Percentiles rank a stretch among this genome's conserved stretches.
These are phyloP conservation scores for Tethya wilhelma DNA, from an alignment of 37 sponge, comb jelly and placozoan species.

Conservation along the genomic window DNA sequence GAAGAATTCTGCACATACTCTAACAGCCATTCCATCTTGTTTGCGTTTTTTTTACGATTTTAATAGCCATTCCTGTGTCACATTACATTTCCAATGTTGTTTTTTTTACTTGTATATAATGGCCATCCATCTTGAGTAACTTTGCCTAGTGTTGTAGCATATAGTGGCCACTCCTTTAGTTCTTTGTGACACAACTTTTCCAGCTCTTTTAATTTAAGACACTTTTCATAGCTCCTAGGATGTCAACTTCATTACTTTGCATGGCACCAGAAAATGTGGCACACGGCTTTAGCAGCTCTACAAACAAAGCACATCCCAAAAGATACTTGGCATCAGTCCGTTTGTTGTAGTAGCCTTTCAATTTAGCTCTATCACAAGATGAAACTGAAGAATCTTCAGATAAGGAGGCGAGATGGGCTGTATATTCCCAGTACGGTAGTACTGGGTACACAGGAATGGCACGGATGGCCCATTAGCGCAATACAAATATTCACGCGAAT, in stretches of 20 bases:
- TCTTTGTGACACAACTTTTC: constrained; percentile 53
- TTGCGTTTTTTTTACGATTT: no score
- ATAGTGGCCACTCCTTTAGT: constrained; percentile 62
- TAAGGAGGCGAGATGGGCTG: constrained; percentile 42
- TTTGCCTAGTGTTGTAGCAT: constrained; percentile 64
- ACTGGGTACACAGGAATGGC: no score
- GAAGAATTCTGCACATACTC: no score
- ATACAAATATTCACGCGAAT: no score
- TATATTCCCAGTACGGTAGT: no score
- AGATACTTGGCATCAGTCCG: constrained; percentile 73
- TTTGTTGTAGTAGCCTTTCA: constrained; percentile 51
- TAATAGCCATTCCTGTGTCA: no score
- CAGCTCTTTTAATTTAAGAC: constrained; percentile 35
- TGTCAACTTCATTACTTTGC: constrained; percentile 34
- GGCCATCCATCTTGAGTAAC: constrained; percentile 28
- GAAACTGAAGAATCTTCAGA: constrained; percentile 44
- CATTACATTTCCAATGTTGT: no score
- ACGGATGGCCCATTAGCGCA: no score
- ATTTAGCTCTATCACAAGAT: constrained; percentile 64
- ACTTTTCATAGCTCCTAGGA: constrained; percentile 23
- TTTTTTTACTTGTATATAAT: no score
- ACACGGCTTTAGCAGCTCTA: constrained; percentile 56
- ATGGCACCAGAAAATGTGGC: constrained; percentile 27
- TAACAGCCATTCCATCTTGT: no score
- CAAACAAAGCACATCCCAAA: constrained; percentile 74